A percentile compares a stretch with the other conserved stretches of the same genome.
Conservation (phyloP, 2,113 vertebrate species). For the Tylochromis polylepis region DNA sequence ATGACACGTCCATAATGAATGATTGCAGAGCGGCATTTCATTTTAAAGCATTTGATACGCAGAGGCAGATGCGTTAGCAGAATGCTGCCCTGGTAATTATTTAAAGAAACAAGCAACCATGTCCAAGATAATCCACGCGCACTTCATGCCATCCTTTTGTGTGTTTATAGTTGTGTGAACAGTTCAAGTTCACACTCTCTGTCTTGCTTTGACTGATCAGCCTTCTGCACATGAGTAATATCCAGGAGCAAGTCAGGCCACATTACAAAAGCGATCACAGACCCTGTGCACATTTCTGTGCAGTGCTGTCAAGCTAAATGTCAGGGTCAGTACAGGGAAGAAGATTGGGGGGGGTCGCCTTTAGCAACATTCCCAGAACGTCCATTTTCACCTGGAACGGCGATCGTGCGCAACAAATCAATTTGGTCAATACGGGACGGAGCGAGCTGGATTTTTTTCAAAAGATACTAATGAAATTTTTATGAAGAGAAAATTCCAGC, state of each 20-base stretch:
- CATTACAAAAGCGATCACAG: slow-evolving; percentile 21
- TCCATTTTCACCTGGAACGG: slow-evolving; percentile 42
- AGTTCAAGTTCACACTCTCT: slow-evolving; percentile 28
- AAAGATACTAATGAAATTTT: slow-evolving; percentile 58
- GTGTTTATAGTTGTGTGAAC: slow-evolving; percentile 9
- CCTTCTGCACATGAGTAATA: slow-evolving; percentile 18
- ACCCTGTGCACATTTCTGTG: background rate
- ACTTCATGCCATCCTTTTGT: background rate
- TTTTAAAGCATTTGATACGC: background rate
- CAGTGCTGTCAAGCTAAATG: slow-evolving; percentile 32
- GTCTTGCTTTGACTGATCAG: slow-evolving; percentile 20
- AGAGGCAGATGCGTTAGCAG: background rate
- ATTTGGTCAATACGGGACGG: slow-evolving; percentile 34
- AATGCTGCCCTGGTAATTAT: slow-evolving; percentile 3
- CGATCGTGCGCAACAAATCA: slow-evolving; percentile 49
- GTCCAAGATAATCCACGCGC: slow-evolving; percentile 1
- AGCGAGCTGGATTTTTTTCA: slow-evolving; percentile 33
- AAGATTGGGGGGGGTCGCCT: background rate
- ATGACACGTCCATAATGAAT: background rate
- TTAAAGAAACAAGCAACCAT: slow-evolving; percentile 26
- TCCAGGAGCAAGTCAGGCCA: background rate
- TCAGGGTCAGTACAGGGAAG: slow-evolving; percentile 34
- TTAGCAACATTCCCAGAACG: slow-evolving; percentile 11
- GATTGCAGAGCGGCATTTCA: background rate
- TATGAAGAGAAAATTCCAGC: slow-evolving; percentile 57